Evolutionary conservation across 2,797 vertebrate genomes (phyloP).

Genomic region (Etheostoma nigrum): DNA sequence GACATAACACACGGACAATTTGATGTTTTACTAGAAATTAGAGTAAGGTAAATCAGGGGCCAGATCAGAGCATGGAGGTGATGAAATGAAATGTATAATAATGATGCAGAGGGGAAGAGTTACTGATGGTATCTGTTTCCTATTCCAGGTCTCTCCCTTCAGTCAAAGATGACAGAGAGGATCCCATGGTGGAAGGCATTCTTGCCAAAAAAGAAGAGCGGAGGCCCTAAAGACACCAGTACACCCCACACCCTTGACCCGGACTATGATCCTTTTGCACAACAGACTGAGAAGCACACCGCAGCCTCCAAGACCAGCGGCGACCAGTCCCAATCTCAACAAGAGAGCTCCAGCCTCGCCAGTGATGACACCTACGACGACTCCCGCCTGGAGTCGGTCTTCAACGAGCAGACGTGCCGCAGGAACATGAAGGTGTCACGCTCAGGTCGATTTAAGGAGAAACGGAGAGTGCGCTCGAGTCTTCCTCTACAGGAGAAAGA

Average conservation of each 20-base stretch:
- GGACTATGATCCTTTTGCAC: slow-evolving; percentile 76
- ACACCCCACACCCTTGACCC: neutral
- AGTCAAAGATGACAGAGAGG: slow-evolving; percentile 85
- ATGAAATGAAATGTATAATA: neutral
- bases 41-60: neutral
- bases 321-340: slow-evolving; percentile 19
- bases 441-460: slow-evolving; percentile 94
- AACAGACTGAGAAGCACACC: slow-evolving; percentile 35
- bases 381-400: slow-evolving; percentile 77
- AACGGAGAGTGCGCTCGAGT: slow-evolving; percentile 85
- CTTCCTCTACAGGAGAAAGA: slow-evolving; percentile 87
- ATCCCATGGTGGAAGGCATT: slow-evolving; percentile 92
- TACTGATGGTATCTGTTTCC: neutral
- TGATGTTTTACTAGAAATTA: neutral
- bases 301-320: slow-evolving; percentile 43
- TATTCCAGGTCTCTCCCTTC: slow-evolving; percentile 26
- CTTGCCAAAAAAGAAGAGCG: slow-evolving; percentile 84
- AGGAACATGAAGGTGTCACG: slow-evolving; percentile 93
- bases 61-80: neutral
- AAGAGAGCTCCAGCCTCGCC: slow-evolving; percentile 51
- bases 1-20: neutral
- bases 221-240: slow-evolving; percentile 73
- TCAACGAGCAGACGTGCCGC: slow-evolving; percentile 86
- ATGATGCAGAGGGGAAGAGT: neutral
- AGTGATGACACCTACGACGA: slow-evolving; percentile 80